Percentiles rank a stretch among this genome's conserved stretches.
Conservation (phyloP, 2,797 vertebrate genomes). For the Malacoraja senta region DNA sequence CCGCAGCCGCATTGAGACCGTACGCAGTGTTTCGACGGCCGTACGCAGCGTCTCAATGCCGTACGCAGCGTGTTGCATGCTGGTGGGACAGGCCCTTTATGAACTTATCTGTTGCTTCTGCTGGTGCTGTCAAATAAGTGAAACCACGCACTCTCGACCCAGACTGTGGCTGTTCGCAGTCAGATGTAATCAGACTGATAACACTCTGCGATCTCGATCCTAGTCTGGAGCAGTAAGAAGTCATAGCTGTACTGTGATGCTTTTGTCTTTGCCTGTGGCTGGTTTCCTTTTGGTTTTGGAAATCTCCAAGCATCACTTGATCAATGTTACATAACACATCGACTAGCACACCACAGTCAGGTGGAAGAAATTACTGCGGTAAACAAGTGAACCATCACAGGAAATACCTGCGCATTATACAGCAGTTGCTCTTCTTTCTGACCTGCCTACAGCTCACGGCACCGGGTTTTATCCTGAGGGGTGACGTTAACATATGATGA, state of each 20-base stretch:
- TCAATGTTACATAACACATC: background rate
- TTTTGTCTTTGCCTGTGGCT: background rate
- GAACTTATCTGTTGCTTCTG: background rate
- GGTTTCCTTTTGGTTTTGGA: background rate
- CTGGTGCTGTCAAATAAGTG: background rate
- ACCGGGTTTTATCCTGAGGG: background rate
- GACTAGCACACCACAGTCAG: too few species aligned
- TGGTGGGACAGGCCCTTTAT: too few species aligned
- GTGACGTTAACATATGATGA: too few species aligned
- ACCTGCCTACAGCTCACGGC: background rate
- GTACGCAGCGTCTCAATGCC: too few species aligned
- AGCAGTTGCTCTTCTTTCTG: background rate
- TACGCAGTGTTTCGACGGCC: too few species aligned
- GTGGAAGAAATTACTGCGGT: conserved; percentile 14
- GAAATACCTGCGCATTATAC: background rate
- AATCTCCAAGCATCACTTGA: background rate
- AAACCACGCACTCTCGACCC: background rate
- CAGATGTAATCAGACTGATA: background rate
- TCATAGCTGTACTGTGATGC: background rate
- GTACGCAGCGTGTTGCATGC: too few species aligned
- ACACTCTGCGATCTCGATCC: background rate
- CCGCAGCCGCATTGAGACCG: too few species aligned
- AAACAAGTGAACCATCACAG: background rate
- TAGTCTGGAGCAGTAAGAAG: background rate
- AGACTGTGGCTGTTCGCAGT: too few species aligned